Conservation (phyloP, 2,797 vertebrate genomes). For the Cephalopachus bancanus region DNA sequence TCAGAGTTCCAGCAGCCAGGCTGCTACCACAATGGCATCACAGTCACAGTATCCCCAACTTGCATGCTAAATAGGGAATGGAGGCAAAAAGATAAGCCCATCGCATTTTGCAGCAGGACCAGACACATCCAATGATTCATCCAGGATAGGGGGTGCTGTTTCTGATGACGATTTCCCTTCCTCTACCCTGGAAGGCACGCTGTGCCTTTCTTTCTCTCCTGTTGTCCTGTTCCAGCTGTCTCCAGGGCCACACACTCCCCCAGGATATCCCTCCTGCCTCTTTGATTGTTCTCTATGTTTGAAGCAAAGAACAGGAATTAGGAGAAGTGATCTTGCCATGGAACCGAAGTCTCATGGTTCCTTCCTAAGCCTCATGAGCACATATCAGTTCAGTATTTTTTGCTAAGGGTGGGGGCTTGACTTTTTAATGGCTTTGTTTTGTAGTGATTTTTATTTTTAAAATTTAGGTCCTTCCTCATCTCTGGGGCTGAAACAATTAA, state of each 20-base stretch:
- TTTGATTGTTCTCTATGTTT: neutral
- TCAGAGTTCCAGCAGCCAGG: constrained; percentile 92
- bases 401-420: neutral
- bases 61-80: neutral
- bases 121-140: neutral
- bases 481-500: neutral
- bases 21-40: constrained; percentile 91
- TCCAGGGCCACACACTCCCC: neutral
- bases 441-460: neutral
- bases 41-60: constrained; percentile 87
- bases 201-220: neutral
- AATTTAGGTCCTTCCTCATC: neutral
- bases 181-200: neutral
- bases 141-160: neutral
- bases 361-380: constrained; percentile 46
- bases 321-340: neutral
- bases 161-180: neutral
- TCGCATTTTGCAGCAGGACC: neutral
- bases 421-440: constrained; percentile 13
- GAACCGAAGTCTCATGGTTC: neutral
- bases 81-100: neutral
- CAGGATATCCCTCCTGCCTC: neutral
- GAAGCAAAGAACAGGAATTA: neutral
- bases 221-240: neutral
- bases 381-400: constrained; percentile 33